Percentiles rank a stretch among this genome's conserved stretches.
Conservation (phyloP, 2,797 vertebrate species). For the Numenius phaeopus region DNA sequence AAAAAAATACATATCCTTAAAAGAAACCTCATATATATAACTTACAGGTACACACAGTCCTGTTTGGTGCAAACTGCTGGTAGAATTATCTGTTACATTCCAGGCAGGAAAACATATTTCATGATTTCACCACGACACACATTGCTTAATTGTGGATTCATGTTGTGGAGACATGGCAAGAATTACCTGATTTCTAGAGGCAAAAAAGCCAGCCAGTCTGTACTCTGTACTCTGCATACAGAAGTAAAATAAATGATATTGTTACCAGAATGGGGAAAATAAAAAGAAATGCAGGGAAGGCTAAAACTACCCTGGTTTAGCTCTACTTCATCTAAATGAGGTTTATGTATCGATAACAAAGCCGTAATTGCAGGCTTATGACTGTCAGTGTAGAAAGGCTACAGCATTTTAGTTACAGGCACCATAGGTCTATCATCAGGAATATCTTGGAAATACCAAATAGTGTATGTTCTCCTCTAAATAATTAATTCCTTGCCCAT, state of each 20-base stretch:
- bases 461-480: background rate
- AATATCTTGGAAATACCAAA: background rate
- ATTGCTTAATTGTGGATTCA: background rate
- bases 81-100: background rate
- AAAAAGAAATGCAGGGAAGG: background rate
- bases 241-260: background rate
- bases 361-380: background rate
- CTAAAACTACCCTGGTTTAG: background rate
- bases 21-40: background rate
- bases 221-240: background rate
- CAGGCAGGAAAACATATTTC: background rate
- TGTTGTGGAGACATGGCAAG: background rate
- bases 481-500: background rate
- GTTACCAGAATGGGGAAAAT: background rate
- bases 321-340: background rate
- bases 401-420: background rate
- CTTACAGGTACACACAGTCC: background rate
- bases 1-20: background rate
- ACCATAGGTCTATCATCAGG: background rate
- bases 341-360: background rate
- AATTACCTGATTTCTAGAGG: background rate
- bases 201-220: background rate
- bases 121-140: background rate
- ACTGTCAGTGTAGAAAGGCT: background rate
- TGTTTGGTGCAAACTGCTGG: background rate